Conservation (phyloP, 2,888 invertebrate genomes). For the Nematopogon swammerdamellus region DNA sequence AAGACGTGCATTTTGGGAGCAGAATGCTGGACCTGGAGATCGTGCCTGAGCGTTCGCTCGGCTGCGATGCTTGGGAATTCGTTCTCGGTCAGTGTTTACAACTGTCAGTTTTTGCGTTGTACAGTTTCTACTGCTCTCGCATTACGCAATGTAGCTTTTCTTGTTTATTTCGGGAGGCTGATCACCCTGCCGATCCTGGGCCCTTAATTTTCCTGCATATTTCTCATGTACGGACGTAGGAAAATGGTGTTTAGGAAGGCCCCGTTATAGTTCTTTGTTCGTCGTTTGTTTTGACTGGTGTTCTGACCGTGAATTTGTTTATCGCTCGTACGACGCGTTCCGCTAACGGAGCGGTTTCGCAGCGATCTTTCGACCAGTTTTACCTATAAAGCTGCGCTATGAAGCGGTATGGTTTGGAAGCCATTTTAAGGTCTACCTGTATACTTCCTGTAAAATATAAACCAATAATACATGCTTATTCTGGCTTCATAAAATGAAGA, state of each 20-base stretch:
- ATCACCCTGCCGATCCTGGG: not conserved
- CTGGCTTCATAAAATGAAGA: too few relatives aligned
- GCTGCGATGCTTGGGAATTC: conserved; percentile 98
- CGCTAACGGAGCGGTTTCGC: too few relatives aligned
- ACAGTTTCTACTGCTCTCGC: conserved; percentile 29
- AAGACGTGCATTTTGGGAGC: conserved; percentile 45
- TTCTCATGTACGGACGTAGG: too few relatives aligned
- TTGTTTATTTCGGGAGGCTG: conserved; percentile 20
- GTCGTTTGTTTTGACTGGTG: not conserved
- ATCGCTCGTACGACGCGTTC: not conserved
- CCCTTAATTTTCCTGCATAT: too few relatives aligned
- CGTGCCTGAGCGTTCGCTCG: conserved; percentile 90
- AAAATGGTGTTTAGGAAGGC: too few relatives aligned
- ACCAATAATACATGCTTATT: too few relatives aligned
- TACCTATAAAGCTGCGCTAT: too few relatives aligned
- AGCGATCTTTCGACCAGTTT: too few relatives aligned
- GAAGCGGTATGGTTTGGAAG: too few relatives aligned
- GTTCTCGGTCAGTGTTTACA: conserved; percentile 77
- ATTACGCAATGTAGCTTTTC: conserved; percentile 44
- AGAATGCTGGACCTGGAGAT: conserved; percentile 96
- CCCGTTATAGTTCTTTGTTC: not conserved
- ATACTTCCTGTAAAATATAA: too few relatives aligned
- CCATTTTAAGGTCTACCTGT: too few relatives aligned
- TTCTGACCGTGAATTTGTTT: not conserved
- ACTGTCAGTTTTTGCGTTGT: conserved; percentile 53